Percentiles rank a stretch among this genome's conserved stretches.
phyloP scores from a whole-genome alignment of 1,140 invertebrate species.

The Rhopalosiphum maidis region DNA sequence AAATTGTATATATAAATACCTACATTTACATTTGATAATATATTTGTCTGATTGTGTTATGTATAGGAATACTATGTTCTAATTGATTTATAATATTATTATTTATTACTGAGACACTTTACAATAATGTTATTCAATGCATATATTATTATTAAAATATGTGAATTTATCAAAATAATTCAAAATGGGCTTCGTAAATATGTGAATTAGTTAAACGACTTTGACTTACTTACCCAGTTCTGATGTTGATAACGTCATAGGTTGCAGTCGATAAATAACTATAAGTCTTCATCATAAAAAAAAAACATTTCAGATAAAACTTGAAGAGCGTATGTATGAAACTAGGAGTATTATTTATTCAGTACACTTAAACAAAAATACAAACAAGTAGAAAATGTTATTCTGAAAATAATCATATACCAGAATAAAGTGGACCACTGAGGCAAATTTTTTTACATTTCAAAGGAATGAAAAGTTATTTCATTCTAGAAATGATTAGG shows the following conservation, averaged over 20 bases:
- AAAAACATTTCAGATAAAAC: not conserved
- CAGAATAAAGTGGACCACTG: not conserved
- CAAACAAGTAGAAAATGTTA: not conserved
- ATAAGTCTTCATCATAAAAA: not conserved
- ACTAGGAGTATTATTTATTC: not conserved
- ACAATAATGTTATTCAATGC: not conserved
- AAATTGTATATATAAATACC: too few relatives aligned
- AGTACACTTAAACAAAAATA: not conserved
- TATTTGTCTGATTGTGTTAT: too few relatives aligned
- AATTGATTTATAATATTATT: not conserved
- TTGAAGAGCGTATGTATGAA: not conserved
- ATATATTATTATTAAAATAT: slow-evolving; percentile 8
- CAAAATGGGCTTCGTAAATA: not conserved
- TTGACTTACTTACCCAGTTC: slow-evolving; percentile 20
- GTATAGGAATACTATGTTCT: too few relatives aligned
- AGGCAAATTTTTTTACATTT: not conserved
- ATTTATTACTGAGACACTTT: not conserved
- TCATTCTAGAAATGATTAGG: not conserved
- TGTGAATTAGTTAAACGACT: not conserved
- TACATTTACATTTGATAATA: too few relatives aligned
- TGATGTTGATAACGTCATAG: slow-evolving; percentile 39
- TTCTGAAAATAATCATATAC: not conserved
- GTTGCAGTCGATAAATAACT: not conserved
- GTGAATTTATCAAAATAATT: not conserved
- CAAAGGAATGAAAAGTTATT: not conserved